Conservation (phyloP, 2,113 vertebrate species). For the Pyxicephalus adspersus region DNA sequence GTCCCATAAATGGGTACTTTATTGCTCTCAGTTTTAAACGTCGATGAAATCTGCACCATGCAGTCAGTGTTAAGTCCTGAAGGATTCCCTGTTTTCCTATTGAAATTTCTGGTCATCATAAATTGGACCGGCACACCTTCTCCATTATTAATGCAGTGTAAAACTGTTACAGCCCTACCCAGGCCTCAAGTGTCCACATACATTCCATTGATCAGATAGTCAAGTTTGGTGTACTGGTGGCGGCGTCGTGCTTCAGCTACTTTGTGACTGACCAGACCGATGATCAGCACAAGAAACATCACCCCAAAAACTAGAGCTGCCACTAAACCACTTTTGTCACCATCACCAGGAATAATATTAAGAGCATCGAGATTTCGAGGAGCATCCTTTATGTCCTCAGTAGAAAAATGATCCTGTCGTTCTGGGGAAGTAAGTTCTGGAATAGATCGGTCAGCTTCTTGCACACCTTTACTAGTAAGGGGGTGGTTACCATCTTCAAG, state of each 20-base stretch:
- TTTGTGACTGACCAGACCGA: constrained; percentile 64
- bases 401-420: fast-evolving
- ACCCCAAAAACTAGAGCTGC: constrained; percentile 72
- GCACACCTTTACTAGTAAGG: not conserved
- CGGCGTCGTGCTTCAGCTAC: constrained; percentile 64
- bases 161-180: not conserved
- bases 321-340: constrained; percentile 68
- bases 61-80: too few species aligned
- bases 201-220: constrained; percentile 79
- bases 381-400: not conserved
- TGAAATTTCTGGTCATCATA: too few species aligned
- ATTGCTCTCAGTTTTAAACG: too few species aligned
- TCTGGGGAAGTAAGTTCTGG: not conserved
- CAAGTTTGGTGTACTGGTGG: constrained; percentile 72
- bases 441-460: not conserved
- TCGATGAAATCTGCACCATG: too few species aligned
- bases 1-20: too few species aligned
- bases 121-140: too few species aligned
- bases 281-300: constrained; percentile 68
- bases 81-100: too few species aligned
- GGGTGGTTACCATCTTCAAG: not conserved
- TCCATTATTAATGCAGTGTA: not conserved
- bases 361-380: not conserved
- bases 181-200: constrained; percentile 70
- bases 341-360: fast-evolving